Evolutionary conservation across 1,140 invertebrate species (phyloP), one percentile per base, ranked within the genome.

Genomic region (Pomacea maculata): DNA sequence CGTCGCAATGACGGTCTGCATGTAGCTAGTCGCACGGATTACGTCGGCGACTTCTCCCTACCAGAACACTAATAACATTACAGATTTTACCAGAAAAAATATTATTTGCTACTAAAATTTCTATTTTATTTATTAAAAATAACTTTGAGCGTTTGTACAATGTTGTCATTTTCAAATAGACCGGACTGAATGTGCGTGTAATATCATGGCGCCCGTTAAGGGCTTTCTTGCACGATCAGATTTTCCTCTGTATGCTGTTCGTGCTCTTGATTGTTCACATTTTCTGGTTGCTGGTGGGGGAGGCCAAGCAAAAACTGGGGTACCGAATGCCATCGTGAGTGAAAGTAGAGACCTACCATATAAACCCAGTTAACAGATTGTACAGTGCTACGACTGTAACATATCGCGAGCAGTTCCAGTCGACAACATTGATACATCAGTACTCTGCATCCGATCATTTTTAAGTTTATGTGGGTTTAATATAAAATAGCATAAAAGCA

Each of bases 231-330:
- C 90, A 80, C 86, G 88, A 80, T 87, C 97, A 63, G 97, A 98
- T 94, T 98, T 98, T 92, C 97, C 97, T 0, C 92, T 97, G 29
- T 99, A 98, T 90, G 95, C 95, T 3, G 92, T 99, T 45, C 95
- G 97, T 91, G 95, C 96, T 92, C 92, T 99, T 61, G 97, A 96
- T 54, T 96, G 95, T 92, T 94, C 97, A 81, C 97, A 99, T 93
- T 95, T 99, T 86, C 92, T 99, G 72, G 96, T 99, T 57, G 97
- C 96, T 83, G 98, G 98, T 70, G 98, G 98, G 74, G 98, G 98
- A 78, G 98, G 98, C 74, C 95, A 95, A 25, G 95, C 97, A 29
- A 98, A 97, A 92, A 99, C 97, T 70, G 98, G 98, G 45, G 95
- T 99, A 80, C 94, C 95, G 25, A 99, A 99, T 94, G 96, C 96